These are phyloP conservation scores for Melanerpes formicivorus DNA, from an alignment of 2,113 vertebrate genomes.

Conservation along the genomic window DNA sequence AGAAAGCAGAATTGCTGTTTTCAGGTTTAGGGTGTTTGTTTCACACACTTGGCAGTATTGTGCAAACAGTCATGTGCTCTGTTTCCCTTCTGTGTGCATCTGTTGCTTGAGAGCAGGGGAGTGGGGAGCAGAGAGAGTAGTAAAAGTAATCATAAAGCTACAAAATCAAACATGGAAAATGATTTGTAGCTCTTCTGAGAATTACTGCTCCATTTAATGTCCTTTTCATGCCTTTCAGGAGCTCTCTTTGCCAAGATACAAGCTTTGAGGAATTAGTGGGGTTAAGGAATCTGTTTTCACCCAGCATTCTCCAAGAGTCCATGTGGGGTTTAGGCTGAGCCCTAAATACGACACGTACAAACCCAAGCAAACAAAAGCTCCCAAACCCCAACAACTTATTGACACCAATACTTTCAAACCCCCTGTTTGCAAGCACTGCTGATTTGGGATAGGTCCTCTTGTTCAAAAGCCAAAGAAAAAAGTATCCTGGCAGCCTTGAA, in stretches of 20 bases:
- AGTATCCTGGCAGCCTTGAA: background rate
- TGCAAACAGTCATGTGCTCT: background rate
- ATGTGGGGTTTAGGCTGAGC: background rate
- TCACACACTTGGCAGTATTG: background rate
- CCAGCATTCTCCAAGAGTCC: background rate
- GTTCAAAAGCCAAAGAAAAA: background rate
- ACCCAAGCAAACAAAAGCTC: background rate
- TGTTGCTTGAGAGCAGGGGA: background rate
- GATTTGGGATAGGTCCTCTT: background rate
- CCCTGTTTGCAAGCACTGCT: background rate
- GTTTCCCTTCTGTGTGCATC: constrained; percentile 15
- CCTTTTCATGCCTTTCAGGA: background rate
- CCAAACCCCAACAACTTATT: background rate
- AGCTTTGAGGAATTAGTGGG: background rate
- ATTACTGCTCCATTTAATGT: background rate
- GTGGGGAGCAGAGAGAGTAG: background rate
- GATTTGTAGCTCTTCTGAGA: background rate
- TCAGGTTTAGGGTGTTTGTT: background rate
- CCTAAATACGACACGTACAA: background rate
- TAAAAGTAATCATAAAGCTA: background rate
- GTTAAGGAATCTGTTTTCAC: background rate
- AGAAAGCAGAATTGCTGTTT: background rate
- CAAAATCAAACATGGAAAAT: background rate
- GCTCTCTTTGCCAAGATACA: background rate
- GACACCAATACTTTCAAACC: background rate